Percentiles rank a stretch among this genome's conserved stretches.
Conservation (phyloP, 2,888 invertebrate species). For the Copidosoma aretas region DNA sequence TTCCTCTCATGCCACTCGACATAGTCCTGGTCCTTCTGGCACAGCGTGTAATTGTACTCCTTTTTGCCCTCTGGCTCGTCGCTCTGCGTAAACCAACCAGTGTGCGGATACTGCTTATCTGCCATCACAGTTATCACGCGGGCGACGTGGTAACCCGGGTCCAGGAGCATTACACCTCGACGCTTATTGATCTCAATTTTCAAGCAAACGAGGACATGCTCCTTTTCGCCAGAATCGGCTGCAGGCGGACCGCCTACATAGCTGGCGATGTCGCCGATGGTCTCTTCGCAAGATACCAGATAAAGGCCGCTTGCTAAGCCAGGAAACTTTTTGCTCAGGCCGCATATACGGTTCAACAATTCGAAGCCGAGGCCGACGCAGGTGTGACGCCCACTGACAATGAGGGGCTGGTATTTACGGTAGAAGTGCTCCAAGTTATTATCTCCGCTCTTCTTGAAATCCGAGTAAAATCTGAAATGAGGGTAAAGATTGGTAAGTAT, state of each 20-base stretch:
- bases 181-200: constrained; percentile 77
- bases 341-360: constrained; percentile 68
- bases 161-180: constrained; percentile 79
- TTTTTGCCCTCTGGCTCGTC: constrained; percentile 78
- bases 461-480: constrained; percentile 67
- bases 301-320: constrained; percentile 73
- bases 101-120: constrained; percentile 84
- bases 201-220: constrained; percentile 84
- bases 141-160: constrained; percentile 91
- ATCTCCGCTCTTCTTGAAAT: constrained; percentile 69
- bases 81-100: constrained; percentile 86
- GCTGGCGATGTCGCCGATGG: constrained; percentile 62
- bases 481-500: too few species aligned
- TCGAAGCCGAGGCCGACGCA: constrained; percentile 89
- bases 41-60: constrained; percentile 83
- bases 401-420: constrained; percentile 78
- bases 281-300: constrained; percentile 87
- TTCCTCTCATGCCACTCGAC: constrained; percentile 87
- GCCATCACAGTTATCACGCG: constrained; percentile 86
- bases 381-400: constrained; percentile 80
- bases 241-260: constrained; percentile 63
- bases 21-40: constrained; percentile 74
- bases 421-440: constrained; percentile 76
- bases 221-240: constrained; percentile 77
- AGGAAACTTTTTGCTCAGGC: constrained; percentile 69